Evolutionary conservation across 1,140 invertebrate species (phyloP).

Genomic region (Epicauta chinensis): DNA sequence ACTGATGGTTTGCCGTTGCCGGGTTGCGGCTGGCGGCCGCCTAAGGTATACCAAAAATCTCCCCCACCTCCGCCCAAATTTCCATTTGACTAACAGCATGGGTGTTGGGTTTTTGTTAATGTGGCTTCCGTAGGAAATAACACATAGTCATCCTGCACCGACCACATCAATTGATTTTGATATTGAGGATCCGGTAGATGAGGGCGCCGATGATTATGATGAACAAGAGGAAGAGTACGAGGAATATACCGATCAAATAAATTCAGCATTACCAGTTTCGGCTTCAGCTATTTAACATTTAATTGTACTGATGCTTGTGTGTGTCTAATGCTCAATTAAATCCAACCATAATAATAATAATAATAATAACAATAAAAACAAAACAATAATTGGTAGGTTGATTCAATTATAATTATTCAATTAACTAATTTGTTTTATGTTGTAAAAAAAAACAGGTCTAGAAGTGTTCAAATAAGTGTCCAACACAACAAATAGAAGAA

Average conservation of each 20-base stretch:
- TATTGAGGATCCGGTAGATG: constrained; percentile 41
- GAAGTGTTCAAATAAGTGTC: too few relatives aligned
- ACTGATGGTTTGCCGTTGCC: constrained; percentile 88
- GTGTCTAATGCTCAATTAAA: constrained; percentile 4
- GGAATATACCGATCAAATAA: constrained; percentile 48
- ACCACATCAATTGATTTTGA: constrained; percentile 38
- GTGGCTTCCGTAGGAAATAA: constrained; percentile 32
- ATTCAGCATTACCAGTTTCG: constrained; percentile 36
- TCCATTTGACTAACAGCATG: constrained; percentile 19
- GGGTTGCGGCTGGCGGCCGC: constrained; percentile 89
- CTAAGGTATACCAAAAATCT: constrained; percentile 54
- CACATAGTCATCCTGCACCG: constrained; percentile 36
- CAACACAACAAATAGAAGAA: too few relatives aligned
- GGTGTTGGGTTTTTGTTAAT: constrained; percentile 25
- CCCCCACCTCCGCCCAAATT: too few relatives aligned
- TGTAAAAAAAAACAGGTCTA: too few relatives aligned
- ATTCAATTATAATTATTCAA: too few relatives aligned
- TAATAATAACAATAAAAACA: too few relatives aligned
- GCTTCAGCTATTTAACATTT: constrained; percentile 36
- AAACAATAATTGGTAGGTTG: too few relatives aligned
- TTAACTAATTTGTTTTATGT: too few relatives aligned
- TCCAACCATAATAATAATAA: too few relatives aligned
- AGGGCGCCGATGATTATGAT: constrained; percentile 45
- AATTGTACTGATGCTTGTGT: neutral
- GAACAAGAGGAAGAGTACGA: constrained; percentile 50